Evolutionary conservation across 1,140 invertebrate genomes (phyloP).

Genomic region (Colletes gigas): DNA sequence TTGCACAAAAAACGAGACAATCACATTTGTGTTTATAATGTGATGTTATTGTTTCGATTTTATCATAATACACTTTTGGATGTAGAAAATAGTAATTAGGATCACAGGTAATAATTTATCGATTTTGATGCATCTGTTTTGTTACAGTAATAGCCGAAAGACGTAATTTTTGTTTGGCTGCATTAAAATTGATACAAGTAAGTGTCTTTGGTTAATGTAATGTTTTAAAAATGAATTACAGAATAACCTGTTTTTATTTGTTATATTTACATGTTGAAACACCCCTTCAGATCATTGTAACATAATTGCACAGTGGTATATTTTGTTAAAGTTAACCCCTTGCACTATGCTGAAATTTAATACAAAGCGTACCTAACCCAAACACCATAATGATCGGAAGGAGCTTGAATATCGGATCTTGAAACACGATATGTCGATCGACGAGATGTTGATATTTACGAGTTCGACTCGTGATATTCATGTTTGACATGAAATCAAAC

Average conservation of each 20-base stretch:
- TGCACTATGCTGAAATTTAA: no score
- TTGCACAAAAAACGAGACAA: neutral
- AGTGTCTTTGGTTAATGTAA: constrained; percentile 24
- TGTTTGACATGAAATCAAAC: no score
- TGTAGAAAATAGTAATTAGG: neutral
- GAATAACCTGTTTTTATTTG: constrained; percentile 25
- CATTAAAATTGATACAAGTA: constrained; percentile 85
- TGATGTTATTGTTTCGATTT: neutral
- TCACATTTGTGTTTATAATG: neutral
- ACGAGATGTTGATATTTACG: no score
- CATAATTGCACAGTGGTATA: neutral
- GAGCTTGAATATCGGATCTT: no score
- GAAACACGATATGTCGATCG: no score
- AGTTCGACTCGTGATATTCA: no score
- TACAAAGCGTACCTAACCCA: no score
- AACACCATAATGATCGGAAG: no score
- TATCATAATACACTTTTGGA: neutral
- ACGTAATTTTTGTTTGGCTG: constrained; percentile 84
- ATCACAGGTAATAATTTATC: neutral
- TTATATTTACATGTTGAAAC: neutral
- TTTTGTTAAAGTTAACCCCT: neutral
- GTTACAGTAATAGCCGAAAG: constrained; percentile 72
- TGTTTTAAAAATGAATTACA: neutral
- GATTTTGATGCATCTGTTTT: neutral
- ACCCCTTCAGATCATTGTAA: no score